Evolutionary conservation across 2,113 vertebrate genomes (phyloP).

Genomic region (Barbus barbus): DNA sequence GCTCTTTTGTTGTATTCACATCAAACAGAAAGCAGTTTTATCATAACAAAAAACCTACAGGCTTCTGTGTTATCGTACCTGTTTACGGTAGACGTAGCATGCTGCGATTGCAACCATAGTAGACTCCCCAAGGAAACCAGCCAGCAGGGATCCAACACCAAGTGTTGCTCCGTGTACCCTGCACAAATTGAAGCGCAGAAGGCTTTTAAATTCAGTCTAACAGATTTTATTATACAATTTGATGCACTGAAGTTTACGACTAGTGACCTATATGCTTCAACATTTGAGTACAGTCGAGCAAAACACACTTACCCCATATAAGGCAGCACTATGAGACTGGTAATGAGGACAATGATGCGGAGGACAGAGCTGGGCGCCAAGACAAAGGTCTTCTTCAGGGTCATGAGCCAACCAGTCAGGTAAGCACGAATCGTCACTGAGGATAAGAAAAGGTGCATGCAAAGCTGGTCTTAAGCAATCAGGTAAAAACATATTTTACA

Average conservation of each 20-base stretch:
- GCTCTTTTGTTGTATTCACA: neutral
- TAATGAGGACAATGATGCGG: constrained; percentile 87
- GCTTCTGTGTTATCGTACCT: constrained; percentile 70
- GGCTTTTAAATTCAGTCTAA: neutral
- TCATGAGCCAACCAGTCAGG: constrained; percentile 90
- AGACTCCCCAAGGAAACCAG: constrained; percentile 87
- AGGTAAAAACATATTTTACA: neutral
- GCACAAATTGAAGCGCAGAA: constrained; percentile 26
- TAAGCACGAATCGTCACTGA: constrained; percentile 85
- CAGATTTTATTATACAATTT: neutral
- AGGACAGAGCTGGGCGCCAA: constrained; percentile 88
- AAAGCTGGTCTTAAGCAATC: neutral
- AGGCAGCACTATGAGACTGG: constrained; percentile 86
- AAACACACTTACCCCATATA: constrained; percentile 80
- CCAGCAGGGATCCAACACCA: constrained; percentile 87
- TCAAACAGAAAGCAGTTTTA: neutral
- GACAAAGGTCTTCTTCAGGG: constrained; percentile 88
- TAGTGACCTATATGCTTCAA: too few relatives aligned
- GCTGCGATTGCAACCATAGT: constrained; percentile 89
- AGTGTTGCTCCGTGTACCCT: constrained; percentile 89
- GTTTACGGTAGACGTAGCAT: constrained; percentile 86
- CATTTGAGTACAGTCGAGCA: neutral
- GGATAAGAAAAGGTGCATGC: neutral
- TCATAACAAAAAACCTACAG: neutral
- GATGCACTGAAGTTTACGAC: neutral